Percentiles rank a stretch among this genome's conserved stretches.
Evolutionary conservation across 1,140 invertebrate species (phyloP).

Genomic region (Gonioctena quinquepunctata): DNA sequence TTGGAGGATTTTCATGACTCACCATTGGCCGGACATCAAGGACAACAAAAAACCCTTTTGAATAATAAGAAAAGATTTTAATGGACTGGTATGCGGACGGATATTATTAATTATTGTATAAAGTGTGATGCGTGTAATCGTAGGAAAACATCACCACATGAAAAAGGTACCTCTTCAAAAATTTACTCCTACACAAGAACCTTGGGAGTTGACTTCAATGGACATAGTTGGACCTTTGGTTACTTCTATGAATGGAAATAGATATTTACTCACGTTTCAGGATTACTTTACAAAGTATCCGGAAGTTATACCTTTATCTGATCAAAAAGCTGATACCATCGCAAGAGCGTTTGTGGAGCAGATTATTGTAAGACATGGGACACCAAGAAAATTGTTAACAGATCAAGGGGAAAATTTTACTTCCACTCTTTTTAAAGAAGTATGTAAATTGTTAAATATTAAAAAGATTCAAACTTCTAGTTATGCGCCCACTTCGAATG

Average conservation of each 20-base stretch:
- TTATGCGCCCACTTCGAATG: slow-evolving; percentile 52
- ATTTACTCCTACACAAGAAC: background rate
- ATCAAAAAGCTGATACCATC: slow-evolving; percentile 29
- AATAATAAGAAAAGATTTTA: background rate
- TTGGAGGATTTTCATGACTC: background rate
- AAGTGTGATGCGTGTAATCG: slow-evolving; percentile 5
- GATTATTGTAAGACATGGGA: slow-evolving; percentile 29
- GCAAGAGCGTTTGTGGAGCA: slow-evolving; percentile 26
- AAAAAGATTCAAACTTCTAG: slow-evolving; percentile 25
- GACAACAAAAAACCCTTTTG: background rate
- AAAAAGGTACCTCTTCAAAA: background rate
- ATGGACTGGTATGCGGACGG: background rate
- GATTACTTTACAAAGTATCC: slow-evolving; percentile 27
- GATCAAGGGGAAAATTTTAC: slow-evolving; percentile 41
- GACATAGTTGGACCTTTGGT: slow-evolving; percentile 10
- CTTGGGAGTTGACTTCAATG: background rate
- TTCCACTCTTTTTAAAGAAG: background rate
- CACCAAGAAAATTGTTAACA: slow-evolving; percentile 33
- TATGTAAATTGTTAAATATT: background rate
- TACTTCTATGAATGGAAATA: slow-evolving; percentile 2
- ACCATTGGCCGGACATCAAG: slow-evolving; percentile 6
- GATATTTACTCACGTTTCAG: slow-evolving; percentile 8
- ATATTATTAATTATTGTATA: slow-evolving; percentile 14
- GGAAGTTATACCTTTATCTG: slow-evolving; percentile 28
- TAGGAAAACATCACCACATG: slow-evolving; percentile 13